Base-by-base conservation (phyloP, 2,888 invertebrate genomes). In the Lasioglossum oenotherae region DNA sequence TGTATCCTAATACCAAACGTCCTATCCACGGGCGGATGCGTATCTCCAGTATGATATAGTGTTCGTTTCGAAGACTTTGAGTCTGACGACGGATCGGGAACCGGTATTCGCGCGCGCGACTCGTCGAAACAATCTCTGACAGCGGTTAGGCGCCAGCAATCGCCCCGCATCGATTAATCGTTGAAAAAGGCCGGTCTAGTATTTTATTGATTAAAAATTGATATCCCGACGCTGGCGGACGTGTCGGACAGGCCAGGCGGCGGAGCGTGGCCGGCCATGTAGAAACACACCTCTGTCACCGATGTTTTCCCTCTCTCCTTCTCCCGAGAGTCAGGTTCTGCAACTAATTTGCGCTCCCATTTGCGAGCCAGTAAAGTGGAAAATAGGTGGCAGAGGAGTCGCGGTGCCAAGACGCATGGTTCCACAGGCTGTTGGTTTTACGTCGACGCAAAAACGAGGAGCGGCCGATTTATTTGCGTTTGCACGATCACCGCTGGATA, bases 261-360 rank as follows among this genome's bases (percentile, higher is more conserved):
- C 38, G 10, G 27, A 60, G 27, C 60, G 60, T 60, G 27, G 27
- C 60, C 60, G n/a, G 60, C 16, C 27, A 60, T 14, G 60, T n/a
- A 60, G 60, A 27, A 60, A 60, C 60, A 31, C 64, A 31, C 31
- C 64, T 31, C 31, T 31, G 64, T 64, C 64, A 31, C 64, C 31
- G 64, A 31, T 64, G 31, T 46, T n/a, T 23, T n/a, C 10, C 53
- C 53, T 10, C 53, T n/a, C 53, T 10, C 23, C 10, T n/a, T 53
- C 53, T 10, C 10, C 53, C 53, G 53, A 53, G 41, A 77, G 76
- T 81, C 83, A 67, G 77, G 81, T 81, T 81, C 46, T 73, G 44
- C 76, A 19, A 83, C 76, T 83, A 77, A 83, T 83, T 84, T 73
- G 76, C 53, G 64, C 73, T 46, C 44, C 44, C 57, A n/a, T 74